phyloP scores from a whole-genome alignment of 2,888 invertebrate species.

The Ichneumon xanthorius region DNA sequence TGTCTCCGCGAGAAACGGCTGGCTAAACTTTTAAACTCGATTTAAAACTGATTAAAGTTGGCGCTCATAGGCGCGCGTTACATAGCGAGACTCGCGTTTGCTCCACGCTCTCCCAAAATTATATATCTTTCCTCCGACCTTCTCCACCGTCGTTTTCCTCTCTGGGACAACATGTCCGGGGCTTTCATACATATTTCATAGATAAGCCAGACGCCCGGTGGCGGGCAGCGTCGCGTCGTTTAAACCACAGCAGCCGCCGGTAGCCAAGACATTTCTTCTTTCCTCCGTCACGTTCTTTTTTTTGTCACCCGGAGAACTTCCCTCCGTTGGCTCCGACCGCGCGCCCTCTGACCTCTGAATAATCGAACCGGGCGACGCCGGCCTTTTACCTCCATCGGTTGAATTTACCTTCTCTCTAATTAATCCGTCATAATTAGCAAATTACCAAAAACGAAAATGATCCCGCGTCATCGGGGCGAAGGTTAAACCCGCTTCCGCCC shows the following conservation, averaged over 20 bases:
- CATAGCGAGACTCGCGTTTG: conserved; percentile 38
- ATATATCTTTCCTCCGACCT: conserved; percentile 18
- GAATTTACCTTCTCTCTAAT: not conserved
- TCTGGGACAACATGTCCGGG: conserved; percentile 62
- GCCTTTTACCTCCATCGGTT: not conserved
- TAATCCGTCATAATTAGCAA: not conserved
- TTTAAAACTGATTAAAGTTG: conserved; percentile 78
- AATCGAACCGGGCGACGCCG: not conserved
- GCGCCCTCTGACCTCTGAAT: conserved; percentile 3
- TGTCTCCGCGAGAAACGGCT: conserved; percentile 66
- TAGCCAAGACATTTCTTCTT: conserved; percentile 42
- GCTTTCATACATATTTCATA: conserved; percentile 69
- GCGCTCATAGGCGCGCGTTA: conserved; percentile 63
- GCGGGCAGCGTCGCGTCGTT: conserved; percentile 37
- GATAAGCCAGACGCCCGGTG: conserved; percentile 56
- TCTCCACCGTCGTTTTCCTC: conserved; percentile 50
- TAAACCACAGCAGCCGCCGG: conserved; percentile 7
- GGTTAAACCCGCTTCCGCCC: not conserved
- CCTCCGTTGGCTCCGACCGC: not conserved
- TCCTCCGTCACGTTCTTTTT: conserved; percentile 11
- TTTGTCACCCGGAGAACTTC: conserved; percentile 29
- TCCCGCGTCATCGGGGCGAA: not conserved
- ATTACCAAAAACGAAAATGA: not conserved
- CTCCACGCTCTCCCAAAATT: not conserved
- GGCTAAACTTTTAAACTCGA: conserved; percentile 76